phyloP scores from a whole-genome alignment of 2,888 invertebrate genomes.

The Synanthedon vespiformis region DNA sequence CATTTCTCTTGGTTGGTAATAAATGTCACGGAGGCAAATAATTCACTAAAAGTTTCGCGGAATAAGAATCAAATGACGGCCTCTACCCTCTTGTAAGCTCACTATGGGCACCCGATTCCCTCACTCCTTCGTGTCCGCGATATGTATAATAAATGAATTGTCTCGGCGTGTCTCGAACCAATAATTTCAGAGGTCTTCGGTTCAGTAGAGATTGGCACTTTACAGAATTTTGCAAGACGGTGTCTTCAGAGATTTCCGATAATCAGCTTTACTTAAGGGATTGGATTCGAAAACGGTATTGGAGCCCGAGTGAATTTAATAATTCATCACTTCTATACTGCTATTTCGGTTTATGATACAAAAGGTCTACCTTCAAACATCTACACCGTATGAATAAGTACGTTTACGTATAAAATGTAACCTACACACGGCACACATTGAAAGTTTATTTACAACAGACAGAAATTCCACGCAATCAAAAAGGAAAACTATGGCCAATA shows the following conservation, averaged over 20 bases:
- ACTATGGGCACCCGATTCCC: conserved; percentile 5
- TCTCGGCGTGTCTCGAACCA: conserved; percentile 39
- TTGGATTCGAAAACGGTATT: conserved; percentile 62
- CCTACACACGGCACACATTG: too few species aligned
- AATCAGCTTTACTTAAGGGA: conserved; percentile 69
- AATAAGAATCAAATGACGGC: conserved; percentile 21
- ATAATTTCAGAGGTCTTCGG: conserved; percentile 40
- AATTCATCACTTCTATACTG: conserved; percentile 48
- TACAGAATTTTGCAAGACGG: conserved; percentile 49
- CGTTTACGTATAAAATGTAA: too few species aligned
- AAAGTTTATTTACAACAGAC: too few species aligned
- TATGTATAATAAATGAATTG: conserved; percentile 51
- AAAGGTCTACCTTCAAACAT: background rate
- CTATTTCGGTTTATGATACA: background rate
- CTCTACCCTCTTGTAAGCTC: background rate
- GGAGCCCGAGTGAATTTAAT: conserved; percentile 64
- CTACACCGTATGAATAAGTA: too few species aligned
- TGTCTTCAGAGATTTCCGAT: conserved; percentile 50
- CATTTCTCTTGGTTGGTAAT: conserved; percentile 49
- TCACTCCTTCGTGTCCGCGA: conserved; percentile 10
- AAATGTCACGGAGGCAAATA: conserved; percentile 49
- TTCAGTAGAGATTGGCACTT: conserved; percentile 57
- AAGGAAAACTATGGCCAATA: too few species aligned
- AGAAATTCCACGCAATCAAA: too few species aligned
- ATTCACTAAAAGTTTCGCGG: conserved; percentile 39